Base-by-base conservation (phyloP, 2,113 vertebrate genomes). In the Megatriorchis doriae region DNA sequence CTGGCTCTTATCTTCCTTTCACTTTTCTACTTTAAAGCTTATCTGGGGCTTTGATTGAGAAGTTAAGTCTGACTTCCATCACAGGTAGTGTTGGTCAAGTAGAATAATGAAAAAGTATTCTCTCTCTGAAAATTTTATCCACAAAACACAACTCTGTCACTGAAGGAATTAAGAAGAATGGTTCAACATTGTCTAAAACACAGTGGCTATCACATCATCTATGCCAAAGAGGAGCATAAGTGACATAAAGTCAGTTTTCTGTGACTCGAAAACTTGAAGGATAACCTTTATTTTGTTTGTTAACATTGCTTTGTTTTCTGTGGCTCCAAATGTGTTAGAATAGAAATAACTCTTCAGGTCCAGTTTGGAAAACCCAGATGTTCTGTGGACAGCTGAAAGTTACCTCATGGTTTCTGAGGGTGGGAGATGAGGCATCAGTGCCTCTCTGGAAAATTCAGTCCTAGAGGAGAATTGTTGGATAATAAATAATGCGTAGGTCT, bases 341-440 rank as follows among this genome's bases (percentile, higher is more conserved):
- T 6, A 80, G 53, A 79, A 93, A 47, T 38, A 63, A 55, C 29
- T 31, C 23, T 52, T 94, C 21, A 56, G 14, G 38, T 63, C 9
- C 23, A 8, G 8, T 75, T 77, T 83, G 18, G 25, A 29, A 82
- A 83, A 61, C 3, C 5, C 0, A 0, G 3, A 5, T 61, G 20
- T 70, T 88, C 34, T 61, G 21, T 79, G 47, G 16, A 22, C 36
- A 91, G 34, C 71, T 71, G 52, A 9, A 62, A 42, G 56, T 38
- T 75, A n/a, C 22, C 55, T 80, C 7, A 5, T 31, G 8, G 50
- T 63, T 75, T 81, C 53, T 79, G 75, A 83, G 25, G 15, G 40
- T 88, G n/a, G 36, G 34, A 93, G 23, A 27, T 56, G 58, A 91
- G 32, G 47, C 43, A 43, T 42, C 29, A 32, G 53, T 62, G 29